Evolutionary conservation across 1,140 invertebrate genomes (phyloP).

Genomic region (Drosophila simulans): DNA sequence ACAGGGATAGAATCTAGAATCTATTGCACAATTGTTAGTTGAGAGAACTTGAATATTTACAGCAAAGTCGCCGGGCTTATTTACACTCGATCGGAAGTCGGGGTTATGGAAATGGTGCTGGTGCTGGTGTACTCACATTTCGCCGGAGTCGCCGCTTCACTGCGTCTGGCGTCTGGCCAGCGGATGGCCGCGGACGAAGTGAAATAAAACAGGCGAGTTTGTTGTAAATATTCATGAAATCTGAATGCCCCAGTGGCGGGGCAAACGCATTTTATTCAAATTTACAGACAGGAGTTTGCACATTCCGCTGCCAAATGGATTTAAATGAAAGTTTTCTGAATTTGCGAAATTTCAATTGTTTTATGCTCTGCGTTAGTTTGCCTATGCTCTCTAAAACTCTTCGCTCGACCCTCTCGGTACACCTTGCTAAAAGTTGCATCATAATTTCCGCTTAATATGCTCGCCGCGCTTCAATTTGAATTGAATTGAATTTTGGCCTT

Average conservation of each 20-base stretch:
- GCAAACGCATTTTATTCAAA: constrained; percentile 76
- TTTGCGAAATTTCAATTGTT: constrained; percentile 43
- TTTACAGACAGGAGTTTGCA: constrained; percentile 63
- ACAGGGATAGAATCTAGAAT: background rate
- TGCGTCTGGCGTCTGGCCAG: constrained; percentile 3
- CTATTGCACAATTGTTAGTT: constrained; percentile 38
- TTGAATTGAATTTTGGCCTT: constrained; percentile 26
- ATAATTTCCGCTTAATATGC: constrained; percentile 64
- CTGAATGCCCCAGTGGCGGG: constrained; percentile 50
- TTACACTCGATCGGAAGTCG: constrained; percentile 9
- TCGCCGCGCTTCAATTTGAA: constrained; percentile 60
- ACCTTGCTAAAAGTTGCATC: constrained; percentile 78
- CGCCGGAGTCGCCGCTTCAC: constrained; percentile 35
- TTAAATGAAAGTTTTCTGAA: constrained; percentile 29
- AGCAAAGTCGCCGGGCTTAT: constrained; percentile 20
- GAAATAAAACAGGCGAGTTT: constrained; percentile 73
- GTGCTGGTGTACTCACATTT: constrained; percentile 47
- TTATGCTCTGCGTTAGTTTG: constrained; percentile 52
- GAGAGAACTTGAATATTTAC: constrained; percentile 32
- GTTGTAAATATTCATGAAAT: constrained; percentile 78
- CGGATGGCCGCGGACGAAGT: constrained; percentile 24
- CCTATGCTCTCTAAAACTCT: constrained; percentile 27
- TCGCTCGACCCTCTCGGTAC: constrained; percentile 46
- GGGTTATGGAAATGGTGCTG: constrained; percentile 24
- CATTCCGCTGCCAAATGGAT: constrained; percentile 18